Evolutionary conservation across 2,113 vertebrate genomes (phyloP), one percentile per base, ranked within the genome.

Genomic region (Dicrurus megarhynchus): DNA sequence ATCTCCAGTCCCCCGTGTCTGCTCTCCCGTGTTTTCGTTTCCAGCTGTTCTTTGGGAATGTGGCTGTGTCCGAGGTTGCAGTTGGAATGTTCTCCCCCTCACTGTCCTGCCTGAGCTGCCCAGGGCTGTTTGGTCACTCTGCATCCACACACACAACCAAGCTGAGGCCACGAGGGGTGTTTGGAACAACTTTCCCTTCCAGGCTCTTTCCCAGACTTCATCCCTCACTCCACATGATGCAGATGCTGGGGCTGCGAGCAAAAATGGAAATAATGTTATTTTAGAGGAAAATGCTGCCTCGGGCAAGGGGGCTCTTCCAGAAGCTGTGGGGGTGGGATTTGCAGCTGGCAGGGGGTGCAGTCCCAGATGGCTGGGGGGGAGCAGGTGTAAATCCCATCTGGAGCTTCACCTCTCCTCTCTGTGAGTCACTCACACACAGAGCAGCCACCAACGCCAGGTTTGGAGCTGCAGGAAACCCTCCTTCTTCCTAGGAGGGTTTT

Each of bases 321-420:
- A 32, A 26, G 74, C 24, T 39, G 74, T 87, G 90, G 74, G 55
- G 67, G 88, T 92, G 84, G 87, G 81, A 75, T 73, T 41, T 39
- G 32, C 95, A 92, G 92, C 91, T 97, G 95, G 61, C n/a, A 49
- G 70, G 74, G 84, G 84, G 67, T 44, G 77, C 69, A 79, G 82
- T 19, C 69, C 74, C 95, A 96, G 93, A 87, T 95, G 92, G 87
- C 42, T 52, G 73, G 61, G 24, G 82, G 87, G 16, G 32, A 76
- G 89, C 94, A 93, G 94, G 90, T 95, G 92, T 73, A n/a, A 79
- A 61, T 55, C 64, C 94, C 92, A 93, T 95, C 93, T 97, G 96
- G 76, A 94, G 74, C 73, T 84, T 64, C 63, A 80, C 86, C 92
- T 95, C 82, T 69, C 42, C 82, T 65, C 9, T 56, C 74, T 8